Evolutionary conservation across 2,113 vertebrate genomes (phyloP), one percentile per base, ranked within the genome.

Genomic region (Gavia stellata): DNA sequence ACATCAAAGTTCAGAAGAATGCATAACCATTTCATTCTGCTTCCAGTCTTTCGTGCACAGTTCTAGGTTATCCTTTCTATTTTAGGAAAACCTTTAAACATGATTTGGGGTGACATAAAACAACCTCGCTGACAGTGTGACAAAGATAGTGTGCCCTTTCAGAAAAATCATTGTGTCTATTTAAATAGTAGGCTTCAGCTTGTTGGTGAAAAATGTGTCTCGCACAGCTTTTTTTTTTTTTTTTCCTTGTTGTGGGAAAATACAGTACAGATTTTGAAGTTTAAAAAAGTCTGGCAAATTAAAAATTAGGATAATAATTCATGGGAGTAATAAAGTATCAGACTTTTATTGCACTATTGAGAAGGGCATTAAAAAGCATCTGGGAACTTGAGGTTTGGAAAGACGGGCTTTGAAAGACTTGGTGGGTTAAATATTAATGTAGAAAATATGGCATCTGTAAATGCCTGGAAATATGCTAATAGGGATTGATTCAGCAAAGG

Each of bases 341-440:
- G 97, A 97, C 98, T 98, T 98, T 98, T 98, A 98, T 98, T 97
- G 94, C 97, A 91, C 97, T 97, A 88, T 97, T 96, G 98, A 98
- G 98, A 95, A 98, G 98, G 97, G 96, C 92, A 98, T 98, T 98
- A 98, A 98, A 98, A 98, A 97, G 96, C 98, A 98, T 98, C 98
- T 98, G 98, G 96, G 94, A 96, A 92, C 89, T 95, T 97, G 96
- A 97, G 96, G 84, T 96, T 98, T 96, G 92, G 95, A 94, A 98
- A 96, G 94, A 97, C 91, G 96, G 96, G 95, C 94, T 97, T 97
- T 98, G 95, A 98, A 98, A 98, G 97, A 92, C 90, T 96, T 97
- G 88, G 94, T 97, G 98, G 97, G 97, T 98, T 98, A 98, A 98
- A 98, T 98, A 98, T 98, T 98, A 98, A 98, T 97, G 97, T 95